Conservation (phyloP, 2,888 invertebrate genomes). For the Trisateles emortualis region DNA sequence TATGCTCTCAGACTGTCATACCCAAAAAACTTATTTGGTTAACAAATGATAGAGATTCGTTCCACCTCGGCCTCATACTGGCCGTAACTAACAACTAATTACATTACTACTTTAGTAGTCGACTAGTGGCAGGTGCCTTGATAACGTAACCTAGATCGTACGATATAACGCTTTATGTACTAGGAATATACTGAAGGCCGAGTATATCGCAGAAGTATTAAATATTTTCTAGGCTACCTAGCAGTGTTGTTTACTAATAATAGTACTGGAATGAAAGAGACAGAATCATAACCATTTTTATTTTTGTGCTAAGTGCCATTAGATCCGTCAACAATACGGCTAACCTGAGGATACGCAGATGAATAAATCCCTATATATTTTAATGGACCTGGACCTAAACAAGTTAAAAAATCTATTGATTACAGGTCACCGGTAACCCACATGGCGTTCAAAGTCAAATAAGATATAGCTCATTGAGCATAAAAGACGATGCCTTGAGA, state of each 20-base stretch:
- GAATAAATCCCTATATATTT: too few species aligned
- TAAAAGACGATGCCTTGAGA: too few species aligned
- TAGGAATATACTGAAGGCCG: constrained; percentile 30
- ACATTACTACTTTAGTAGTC: constrained; percentile 26
- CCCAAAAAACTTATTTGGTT: constrained; percentile 43
- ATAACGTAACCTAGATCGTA: constrained; percentile 66
- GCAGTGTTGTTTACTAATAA: too few species aligned
- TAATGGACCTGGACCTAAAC: too few species aligned
- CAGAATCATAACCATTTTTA: too few species aligned
- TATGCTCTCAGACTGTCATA: constrained; percentile 12
- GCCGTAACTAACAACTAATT: constrained; percentile 50
- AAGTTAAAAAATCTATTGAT: too few species aligned
- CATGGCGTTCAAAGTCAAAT: too few species aligned
- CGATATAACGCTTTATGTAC: constrained; percentile 31
- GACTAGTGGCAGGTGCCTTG: constrained; percentile 51
- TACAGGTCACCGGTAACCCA: too few species aligned
- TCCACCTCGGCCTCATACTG: constrained; percentile 35
- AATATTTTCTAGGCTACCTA: neutral
- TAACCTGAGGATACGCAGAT: too few species aligned
- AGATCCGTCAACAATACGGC: too few species aligned
- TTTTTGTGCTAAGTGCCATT: too few species aligned
- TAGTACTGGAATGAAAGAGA: neutral
- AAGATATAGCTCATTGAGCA: too few species aligned
- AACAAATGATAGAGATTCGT: constrained; percentile 50
- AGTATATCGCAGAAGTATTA: neutral